Percentiles rank a stretch among this genome's conserved stretches.
Evolutionary conservation across 2,888 invertebrate species (phyloP).

Genomic region (Temnothorax rugatulus): DNA sequence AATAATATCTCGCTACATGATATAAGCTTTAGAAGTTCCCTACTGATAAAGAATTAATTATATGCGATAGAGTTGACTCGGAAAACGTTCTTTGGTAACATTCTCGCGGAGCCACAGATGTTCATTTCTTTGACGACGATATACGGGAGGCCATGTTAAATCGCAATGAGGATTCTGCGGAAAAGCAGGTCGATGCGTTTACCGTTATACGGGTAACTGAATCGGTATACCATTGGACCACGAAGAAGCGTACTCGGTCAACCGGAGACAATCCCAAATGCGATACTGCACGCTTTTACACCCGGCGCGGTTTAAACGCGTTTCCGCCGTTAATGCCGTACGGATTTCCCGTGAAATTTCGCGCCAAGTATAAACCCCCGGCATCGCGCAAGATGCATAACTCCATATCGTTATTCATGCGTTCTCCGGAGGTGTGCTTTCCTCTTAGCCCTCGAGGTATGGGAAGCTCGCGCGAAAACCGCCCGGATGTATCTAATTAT

Average conservation of each 20-base stretch:
- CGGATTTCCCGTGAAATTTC: conserved; percentile 52
- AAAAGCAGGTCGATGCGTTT: conserved; percentile 27
- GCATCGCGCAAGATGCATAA: conserved; percentile 22
- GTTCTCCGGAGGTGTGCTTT: conserved; percentile 1
- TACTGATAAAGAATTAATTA: background rate
- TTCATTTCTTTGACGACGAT: background rate
- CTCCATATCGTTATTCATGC: conserved; percentile 50
- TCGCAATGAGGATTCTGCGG: conserved; percentile 25
- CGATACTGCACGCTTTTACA: conserved; percentile 34
- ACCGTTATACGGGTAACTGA: conserved; percentile 26
- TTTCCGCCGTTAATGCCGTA: conserved; percentile 47
- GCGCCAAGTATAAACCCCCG: conserved; percentile 15
- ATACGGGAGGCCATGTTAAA: conserved; percentile 1
- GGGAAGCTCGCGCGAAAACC: background rate
- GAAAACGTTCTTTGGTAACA: background rate
- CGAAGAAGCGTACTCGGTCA: conserved; percentile 42
- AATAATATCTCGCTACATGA: background rate
- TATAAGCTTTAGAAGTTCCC: background rate
- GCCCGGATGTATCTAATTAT: conserved; percentile 14
- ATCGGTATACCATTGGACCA: conserved; percentile 27
- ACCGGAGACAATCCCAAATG: conserved; percentile 45
- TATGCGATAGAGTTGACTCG: background rate
- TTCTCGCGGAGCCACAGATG: background rate
- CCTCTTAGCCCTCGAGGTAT: conserved; percentile 2
- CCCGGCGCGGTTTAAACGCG: conserved; percentile 10